Conservation (phyloP, 2,888 invertebrate genomes). For the Ashinkailepas kermadecensis region DNA sequence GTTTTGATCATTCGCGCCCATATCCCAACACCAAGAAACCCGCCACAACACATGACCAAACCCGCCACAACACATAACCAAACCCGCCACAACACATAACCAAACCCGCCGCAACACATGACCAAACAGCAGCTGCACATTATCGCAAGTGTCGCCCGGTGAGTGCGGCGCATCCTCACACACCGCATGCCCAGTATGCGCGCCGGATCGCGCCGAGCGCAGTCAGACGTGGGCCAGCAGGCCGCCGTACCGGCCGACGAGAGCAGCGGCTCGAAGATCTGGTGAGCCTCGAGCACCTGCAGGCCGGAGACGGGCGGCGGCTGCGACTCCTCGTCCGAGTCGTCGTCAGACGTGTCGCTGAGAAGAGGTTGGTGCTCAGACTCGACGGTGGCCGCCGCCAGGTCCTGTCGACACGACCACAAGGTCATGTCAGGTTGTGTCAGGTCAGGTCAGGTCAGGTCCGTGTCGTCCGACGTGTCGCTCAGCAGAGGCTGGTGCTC, state of each 20-base stretch:
- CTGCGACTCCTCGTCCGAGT: constrained; percentile 6
- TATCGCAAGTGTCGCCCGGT: too few species aligned
- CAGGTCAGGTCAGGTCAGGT: not conserved
- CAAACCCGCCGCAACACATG: too few species aligned
- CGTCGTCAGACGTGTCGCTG: constrained; percentile 46
- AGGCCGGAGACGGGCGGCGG: constrained; percentile 22
- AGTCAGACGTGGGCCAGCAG: not conserved
- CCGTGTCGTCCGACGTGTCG: not conserved
- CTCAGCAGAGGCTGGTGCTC: constrained; percentile 44
- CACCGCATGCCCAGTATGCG: not conserved
- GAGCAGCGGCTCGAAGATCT: constrained; percentile 85
- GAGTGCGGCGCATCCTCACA: not conserved
- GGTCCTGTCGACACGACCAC: constrained; percentile 18
- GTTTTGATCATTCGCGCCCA: too few species aligned
- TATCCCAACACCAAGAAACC: too few species aligned
- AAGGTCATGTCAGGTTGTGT: not conserved
- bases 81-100: too few species aligned
- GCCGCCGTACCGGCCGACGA: constrained; percentile 50
- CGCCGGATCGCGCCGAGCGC: not conserved
- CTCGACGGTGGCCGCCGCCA: not conserved
- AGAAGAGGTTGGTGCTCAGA: constrained; percentile 17
- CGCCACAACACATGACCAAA: too few species aligned
- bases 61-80: too few species aligned
- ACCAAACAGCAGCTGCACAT: too few species aligned
- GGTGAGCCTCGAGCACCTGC: constrained; percentile 75